phyloP scores from a whole-genome alignment of 1,140 invertebrate species.

The Apis cerana region DNA sequence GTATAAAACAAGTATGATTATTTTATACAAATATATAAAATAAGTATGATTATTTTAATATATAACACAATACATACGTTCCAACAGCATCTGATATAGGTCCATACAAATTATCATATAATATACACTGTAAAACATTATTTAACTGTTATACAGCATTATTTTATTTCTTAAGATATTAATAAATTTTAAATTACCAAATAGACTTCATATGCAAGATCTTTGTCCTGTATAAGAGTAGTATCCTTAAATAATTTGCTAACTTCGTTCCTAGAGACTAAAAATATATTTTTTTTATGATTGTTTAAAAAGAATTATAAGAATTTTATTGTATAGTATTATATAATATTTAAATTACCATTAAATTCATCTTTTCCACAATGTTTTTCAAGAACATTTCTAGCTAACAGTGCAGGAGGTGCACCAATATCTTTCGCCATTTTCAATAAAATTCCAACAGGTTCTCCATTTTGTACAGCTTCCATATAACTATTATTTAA shows the following conservation, averaged over 20 bases:
- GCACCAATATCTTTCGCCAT: constrained; percentile 82
- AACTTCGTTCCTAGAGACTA: constrained; percentile 72
- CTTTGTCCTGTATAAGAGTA: constrained; percentile 85
- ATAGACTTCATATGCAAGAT: constrained; percentile 89
- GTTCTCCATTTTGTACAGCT: constrained; percentile 68
- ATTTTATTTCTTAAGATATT: background rate
- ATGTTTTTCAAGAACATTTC: constrained; percentile 85
- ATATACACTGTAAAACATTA: constrained; percentile 64
- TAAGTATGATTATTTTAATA: background rate
- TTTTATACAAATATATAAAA: too few species aligned
- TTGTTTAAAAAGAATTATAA: background rate
- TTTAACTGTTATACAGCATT: background rate
- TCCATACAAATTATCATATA: constrained; percentile 83
- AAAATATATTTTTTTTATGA: constrained; percentile 34
- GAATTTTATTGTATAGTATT: constrained; percentile 1
- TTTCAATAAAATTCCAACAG: constrained; percentile 82
- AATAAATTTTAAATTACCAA: constrained; percentile 82
- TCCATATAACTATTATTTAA: constrained; percentile 63
- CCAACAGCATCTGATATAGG: constrained; percentile 88
- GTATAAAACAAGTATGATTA: too few species aligned
- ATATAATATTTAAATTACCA: constrained; percentile 51
- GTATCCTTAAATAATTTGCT: constrained; percentile 87
- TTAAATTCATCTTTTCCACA: constrained; percentile 67
- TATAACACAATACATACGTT: constrained; percentile 81
- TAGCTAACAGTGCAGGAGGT: constrained; percentile 85